These are phyloP conservation scores for Seira sanloemensis DNA, from an alignment of 2,888 invertebrate species.

Conservation along the genomic window DNA sequence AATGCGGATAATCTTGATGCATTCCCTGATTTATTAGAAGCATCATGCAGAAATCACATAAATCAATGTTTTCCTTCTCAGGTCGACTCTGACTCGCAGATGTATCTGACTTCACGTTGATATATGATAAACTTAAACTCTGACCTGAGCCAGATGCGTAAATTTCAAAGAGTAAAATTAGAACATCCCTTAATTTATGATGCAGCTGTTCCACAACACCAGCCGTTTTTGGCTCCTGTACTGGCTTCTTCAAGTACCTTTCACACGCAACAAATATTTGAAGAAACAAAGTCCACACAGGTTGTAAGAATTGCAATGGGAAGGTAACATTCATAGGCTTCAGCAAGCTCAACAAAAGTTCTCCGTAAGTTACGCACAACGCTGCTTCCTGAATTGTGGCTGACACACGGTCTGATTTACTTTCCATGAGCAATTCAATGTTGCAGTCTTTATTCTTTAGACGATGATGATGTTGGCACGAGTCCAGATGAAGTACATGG, in stretches of 20 bases:
- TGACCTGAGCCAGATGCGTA: slow-evolving; percentile 50
- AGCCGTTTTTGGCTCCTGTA: slow-evolving; percentile 63
- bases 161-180: slow-evolving; percentile 61
- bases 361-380: slow-evolving; percentile 5
- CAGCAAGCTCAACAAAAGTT: slow-evolving; percentile 31
- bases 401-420: slow-evolving; percentile 5
- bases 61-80: slow-evolving; percentile 29
- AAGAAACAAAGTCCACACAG: slow-evolving; percentile 60
- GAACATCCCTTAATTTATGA: slow-evolving; percentile 58
- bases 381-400: slow-evolving; percentile 11
- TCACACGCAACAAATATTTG: slow-evolving; percentile 63
- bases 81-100: neutral
- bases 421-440: neutral
- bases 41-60: slow-evolving; percentile 54
- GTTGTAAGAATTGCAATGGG: slow-evolving; percentile 52
- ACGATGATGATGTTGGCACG: slow-evolving; percentile 17
- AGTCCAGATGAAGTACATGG: slow-evolving; percentile 33
- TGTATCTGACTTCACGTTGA: neutral
- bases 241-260: slow-evolving; percentile 56
- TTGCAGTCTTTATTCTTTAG: neutral
- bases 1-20: slow-evolving; percentile 30
- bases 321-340: slow-evolving; percentile 46
- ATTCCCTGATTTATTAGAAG: slow-evolving; percentile 48
- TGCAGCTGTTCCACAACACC: slow-evolving; percentile 39
- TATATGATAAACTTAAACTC: slow-evolving; percentile 21